Evolutionary conservation across 2,888 invertebrate species (phyloP), one percentile per base, ranked within the genome.

Genomic region (Drosophila mimetica): DNA sequence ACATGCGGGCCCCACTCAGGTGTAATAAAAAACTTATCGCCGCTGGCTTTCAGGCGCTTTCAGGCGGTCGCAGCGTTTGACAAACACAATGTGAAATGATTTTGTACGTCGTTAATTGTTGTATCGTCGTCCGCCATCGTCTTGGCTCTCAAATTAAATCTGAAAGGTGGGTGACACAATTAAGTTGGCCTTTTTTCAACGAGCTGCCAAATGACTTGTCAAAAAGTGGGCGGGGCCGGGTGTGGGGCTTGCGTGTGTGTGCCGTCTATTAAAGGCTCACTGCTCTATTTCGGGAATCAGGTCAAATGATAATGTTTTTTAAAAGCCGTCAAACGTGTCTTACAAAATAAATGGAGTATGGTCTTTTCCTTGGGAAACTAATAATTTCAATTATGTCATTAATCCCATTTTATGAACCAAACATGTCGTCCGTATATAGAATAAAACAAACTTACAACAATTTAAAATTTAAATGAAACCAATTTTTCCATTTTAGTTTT

Each of bases 51-150:
- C 75, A 73, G 77, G 76, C 78, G 72, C 71, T 63, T 65, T 72
- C 59, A 47, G 58, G 59, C 54, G 50, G 58, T 61, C 54, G 64
- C 76, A 67, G 51, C 86, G 50, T 79, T 86, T 82, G 85, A 84
- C 81, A 81, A 82, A 86, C 87, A 79, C 81, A 84, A 81, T 81
- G 73, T 81, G 73, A 86, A 86, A 86, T 82, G 82, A 86, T 81
- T 82, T 82, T 86, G 84, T 84, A 75, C 81, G 76, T 81, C 73
- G 82, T 78, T 84, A 82, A 82, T 76, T 84, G 76, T 71, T 84
- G 67, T 84, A 78, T 82, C 79, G 82, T 36, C 71, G 61, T 18
- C 30, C 30, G 58, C 65, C 75, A 66, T 79, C 83, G 75, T 79
- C 86, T 79, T 75, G 85, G 61, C 61, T 42, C 52, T 80, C 59